These are phyloP conservation scores for Zoanthus gigantus DNA, from an alignment of 92 coral and sea anemone genomes.

Conservation along the genomic window DNA sequence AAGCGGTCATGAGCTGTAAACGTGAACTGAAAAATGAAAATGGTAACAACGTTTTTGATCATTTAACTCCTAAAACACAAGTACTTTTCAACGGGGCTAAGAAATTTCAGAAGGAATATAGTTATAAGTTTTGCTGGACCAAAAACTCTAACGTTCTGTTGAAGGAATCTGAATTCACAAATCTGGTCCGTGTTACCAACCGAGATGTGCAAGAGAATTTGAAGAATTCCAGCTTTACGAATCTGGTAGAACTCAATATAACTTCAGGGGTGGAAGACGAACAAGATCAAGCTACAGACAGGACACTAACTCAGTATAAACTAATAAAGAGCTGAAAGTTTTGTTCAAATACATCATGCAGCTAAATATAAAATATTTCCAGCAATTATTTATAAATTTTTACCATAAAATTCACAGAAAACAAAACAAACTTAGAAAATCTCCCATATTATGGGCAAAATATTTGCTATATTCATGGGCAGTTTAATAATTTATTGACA, in stretches of 20 bases:
- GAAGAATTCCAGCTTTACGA: slow-evolving; percentile 8
- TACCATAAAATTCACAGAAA: too few species aligned
- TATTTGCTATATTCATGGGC: too few species aligned
- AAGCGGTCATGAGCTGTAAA: too few species aligned
- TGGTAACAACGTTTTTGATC: slow-evolving; percentile 32
- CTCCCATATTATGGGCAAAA: too few species aligned
- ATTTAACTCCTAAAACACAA: slow-evolving; percentile 47
- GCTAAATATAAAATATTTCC: slow-evolving; percentile 11
- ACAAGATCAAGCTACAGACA: slow-evolving; percentile 22
- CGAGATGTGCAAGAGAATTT: slow-evolving; percentile 13
- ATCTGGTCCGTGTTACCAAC: slow-evolving; percentile 7
- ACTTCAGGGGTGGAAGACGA: slow-evolving; percentile 6
- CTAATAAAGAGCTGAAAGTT: too few species aligned
- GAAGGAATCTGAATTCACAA: slow-evolving; percentile 19
- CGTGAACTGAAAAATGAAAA: not conserved
- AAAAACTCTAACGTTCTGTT: slow-evolving; percentile 34
- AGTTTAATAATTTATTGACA: too few species aligned
- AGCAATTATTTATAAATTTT: not conserved
- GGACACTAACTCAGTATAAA: slow-evolving; percentile 10
- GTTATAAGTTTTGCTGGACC: slow-evolving; percentile 45
- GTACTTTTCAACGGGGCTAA: slow-evolving; percentile 33
- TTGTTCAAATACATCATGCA: not conserved
- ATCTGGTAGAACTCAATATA: not conserved
- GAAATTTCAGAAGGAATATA: slow-evolving; percentile 26
- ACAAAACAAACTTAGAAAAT: too few species aligned